Conservation (phyloP, 1,140 invertebrate genomes). For the Centruroides sculpturatus region DNA sequence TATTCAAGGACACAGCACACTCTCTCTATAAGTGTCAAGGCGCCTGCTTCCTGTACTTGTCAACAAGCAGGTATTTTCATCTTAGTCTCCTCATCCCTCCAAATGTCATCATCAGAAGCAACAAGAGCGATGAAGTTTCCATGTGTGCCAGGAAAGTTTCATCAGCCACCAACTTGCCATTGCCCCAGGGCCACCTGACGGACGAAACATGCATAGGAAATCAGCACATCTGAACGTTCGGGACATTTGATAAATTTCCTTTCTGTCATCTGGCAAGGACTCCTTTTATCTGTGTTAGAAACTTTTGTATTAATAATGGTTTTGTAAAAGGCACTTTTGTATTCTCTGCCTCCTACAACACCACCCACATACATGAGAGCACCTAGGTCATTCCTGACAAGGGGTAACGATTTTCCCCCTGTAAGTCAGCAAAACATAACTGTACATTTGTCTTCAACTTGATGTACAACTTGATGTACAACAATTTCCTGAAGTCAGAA, state of each 20-base stretch:
- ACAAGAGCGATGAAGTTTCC: neutral
- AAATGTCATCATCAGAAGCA: neutral
- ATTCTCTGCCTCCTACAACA: neutral
- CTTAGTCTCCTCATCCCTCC: neutral
- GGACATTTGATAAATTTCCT: too few species aligned
- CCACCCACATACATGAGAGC: neutral
- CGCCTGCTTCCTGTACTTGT: too few species aligned
- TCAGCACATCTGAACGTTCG: neutral
- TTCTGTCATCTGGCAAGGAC: neutral
- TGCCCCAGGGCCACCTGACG: neutral
- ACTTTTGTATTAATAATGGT: constrained; percentile 2
- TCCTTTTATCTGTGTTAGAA: neutral
- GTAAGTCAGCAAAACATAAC: too few species aligned
- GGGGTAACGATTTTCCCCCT: too few species aligned
- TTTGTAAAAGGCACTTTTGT: neutral
- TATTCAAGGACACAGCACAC: too few species aligned
- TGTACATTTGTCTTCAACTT: too few species aligned
- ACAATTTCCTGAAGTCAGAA: too few species aligned
- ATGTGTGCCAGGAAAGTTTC: neutral
- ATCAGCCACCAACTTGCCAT: neutral
- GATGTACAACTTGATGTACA: too few species aligned
- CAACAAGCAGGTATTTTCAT: too few species aligned
- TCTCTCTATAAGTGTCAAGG: too few species aligned
- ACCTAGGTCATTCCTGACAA: too few species aligned
- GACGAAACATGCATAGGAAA: neutral